A percentile compares a stretch with the other conserved stretches of the same genome.
phyloP scores from a whole-genome alignment of 2,888 invertebrate genomes.

The Parochlus steinenii region DNA sequence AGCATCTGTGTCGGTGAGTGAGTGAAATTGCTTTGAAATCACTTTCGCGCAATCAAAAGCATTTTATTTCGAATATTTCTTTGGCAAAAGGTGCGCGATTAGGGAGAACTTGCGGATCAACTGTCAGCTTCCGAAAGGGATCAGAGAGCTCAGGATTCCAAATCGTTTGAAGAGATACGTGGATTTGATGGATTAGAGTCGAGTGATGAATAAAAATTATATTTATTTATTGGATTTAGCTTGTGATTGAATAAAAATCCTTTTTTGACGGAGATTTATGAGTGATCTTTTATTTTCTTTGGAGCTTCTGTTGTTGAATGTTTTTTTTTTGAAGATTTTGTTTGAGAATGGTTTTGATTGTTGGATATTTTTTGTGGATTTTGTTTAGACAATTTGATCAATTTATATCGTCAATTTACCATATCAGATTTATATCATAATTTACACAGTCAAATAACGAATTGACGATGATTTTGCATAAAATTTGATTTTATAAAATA shows the following conservation, averaged over 20 bases:
- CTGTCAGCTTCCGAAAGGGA: constrained; percentile 59
- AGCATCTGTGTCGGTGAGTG: constrained; percentile 46
- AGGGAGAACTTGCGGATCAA: constrained; percentile 46
- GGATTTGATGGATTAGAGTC: constrained; percentile 51
- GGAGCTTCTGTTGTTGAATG: too few relatives aligned
- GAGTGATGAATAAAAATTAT: too few relatives aligned
- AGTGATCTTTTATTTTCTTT: too few relatives aligned
- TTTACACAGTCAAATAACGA: not conserved
- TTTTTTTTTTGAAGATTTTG: too few relatives aligned
- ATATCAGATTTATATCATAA: not conserved
- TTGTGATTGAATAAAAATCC: too few relatives aligned
- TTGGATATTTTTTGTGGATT: too few relatives aligned
- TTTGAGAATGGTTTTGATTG: too few relatives aligned
- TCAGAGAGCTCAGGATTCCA: constrained; percentile 49
- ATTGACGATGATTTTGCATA: not conserved
- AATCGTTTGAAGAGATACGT: constrained; percentile 48
- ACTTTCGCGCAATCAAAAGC: not conserved
- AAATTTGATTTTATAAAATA: not conserved
- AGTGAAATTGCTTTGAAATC: not conserved
- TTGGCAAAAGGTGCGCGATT: constrained; percentile 39
- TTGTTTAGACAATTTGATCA: not conserved
- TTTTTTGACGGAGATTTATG: too few relatives aligned
- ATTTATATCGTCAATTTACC: not conserved
- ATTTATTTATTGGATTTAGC: too few relatives aligned
- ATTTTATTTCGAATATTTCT: constrained; percentile 1